Evolutionary conservation across 2,113 vertebrate genomes (phyloP), one percentile per base, ranked within the genome.

Genomic region (Epinephelus fuscoguttatus): DNA sequence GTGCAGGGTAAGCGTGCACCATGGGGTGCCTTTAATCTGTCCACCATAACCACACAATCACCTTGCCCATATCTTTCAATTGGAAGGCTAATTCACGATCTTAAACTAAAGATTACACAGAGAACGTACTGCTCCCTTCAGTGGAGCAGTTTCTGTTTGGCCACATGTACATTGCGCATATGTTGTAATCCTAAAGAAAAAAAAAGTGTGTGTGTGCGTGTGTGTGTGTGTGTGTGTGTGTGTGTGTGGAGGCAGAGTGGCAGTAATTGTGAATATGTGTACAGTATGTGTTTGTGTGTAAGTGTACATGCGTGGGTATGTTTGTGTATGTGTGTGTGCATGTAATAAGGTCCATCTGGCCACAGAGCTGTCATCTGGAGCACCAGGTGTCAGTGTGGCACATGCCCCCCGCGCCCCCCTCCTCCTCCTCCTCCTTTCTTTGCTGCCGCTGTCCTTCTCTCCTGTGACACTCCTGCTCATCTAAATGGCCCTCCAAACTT

Each of bases 301-400:
- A 81, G 70, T 75, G 78, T 84, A 61, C 80, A 86, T 74, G 86
- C 52, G 57, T 80, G 83, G 66, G 82, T 71, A 73, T 87, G 83
- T 88, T 72, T 85, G 88, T 69, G 74, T 83, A 14, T 81, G 78
- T 87, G 80, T 85, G 80, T 85, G 80, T 80, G 81, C 70, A 63
- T 81, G 83, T 89, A 92, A 88, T 72, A 70, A 80, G 87, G 91
- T 95, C 95, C 95, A 96, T 95, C 94, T 95, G 94, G 93, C 88
- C 81, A 72, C 85, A 70, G 92, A 82, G 88, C 85, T 89, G 93
- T 96, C 95, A 96, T 95, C 95, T 96, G 95, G 94, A 94, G 92
- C 90, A 90, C 95, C 95, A 96, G 95, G 95, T 95, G 95, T 95
- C 93, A 92, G 81, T 23, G 88, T 88, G 88, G 85, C 86, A 84